A percentile compares a stretch with the other conserved stretches of the same genome.
These are phyloP conservation scores for Polyploca ridens DNA, from an alignment of 2,888 invertebrate species.

Conservation along the genomic window DNA sequence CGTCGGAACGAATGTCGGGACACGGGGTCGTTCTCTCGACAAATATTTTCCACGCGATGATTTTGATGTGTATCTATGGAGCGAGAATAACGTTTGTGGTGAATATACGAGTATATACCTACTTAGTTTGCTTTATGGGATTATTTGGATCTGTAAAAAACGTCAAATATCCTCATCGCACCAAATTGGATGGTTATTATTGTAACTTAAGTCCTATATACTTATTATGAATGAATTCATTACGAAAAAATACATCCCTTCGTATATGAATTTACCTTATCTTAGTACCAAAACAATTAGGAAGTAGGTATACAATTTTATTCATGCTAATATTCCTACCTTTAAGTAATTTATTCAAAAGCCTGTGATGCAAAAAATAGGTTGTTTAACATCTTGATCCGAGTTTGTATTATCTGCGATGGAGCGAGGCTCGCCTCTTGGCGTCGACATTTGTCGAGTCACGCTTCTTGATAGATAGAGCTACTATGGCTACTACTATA, in stretches of 20 bases:
- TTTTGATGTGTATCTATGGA: conserved; percentile 77
- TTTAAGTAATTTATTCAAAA: conserved; percentile 33
- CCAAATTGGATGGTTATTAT: too few relatives aligned
- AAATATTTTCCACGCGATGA: conserved; percentile 83
- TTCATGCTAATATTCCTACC: too few relatives aligned
- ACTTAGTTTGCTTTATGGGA: background rate
- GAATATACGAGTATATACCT: conserved; percentile 35
- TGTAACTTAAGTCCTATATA: too few relatives aligned
- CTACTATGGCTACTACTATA: too few relatives aligned
- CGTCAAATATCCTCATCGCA: too few relatives aligned
- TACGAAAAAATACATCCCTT: too few relatives aligned
- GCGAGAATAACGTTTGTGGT: conserved; percentile 66
- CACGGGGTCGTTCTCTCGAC: conserved; percentile 77
- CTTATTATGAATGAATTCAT: too few relatives aligned
- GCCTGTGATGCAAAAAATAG: conserved; percentile 52
- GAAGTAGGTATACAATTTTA: too few relatives aligned
- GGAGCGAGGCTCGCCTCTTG: conserved; percentile 53
- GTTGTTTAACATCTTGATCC: conserved; percentile 74
- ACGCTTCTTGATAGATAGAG: conserved; percentile 58
- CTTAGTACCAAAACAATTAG: too few relatives aligned
- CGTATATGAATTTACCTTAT: too few relatives aligned
- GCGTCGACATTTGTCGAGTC: conserved; percentile 57
- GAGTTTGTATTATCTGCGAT: conserved; percentile 44
- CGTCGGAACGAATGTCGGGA: conserved; percentile 82
- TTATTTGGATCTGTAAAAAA: too few relatives aligned